Evolutionary conservation across 2,888 invertebrate species (phyloP).

Genomic region (Eilema caniola): DNA sequence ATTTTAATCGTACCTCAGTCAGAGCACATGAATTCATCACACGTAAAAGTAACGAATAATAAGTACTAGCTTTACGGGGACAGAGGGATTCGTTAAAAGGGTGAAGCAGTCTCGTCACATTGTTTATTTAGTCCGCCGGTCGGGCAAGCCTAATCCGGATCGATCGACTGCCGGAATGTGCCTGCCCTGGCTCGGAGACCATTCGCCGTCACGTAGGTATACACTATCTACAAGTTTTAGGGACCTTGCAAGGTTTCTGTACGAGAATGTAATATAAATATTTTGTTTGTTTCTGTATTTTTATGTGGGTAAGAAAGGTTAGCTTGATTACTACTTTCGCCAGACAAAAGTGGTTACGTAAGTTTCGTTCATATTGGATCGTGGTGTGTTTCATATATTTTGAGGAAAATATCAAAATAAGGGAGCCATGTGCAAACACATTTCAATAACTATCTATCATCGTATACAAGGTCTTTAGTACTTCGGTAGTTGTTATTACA

Average conservation of each 20-base stretch:
- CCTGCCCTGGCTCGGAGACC: conserved; percentile 55
- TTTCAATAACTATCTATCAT: neutral
- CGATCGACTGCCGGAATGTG: conserved; percentile 73
- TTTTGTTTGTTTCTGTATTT: conserved; percentile 34
- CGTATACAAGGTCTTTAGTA: neutral
- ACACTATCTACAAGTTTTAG: conserved; percentile 63
- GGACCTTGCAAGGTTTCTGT: conserved; percentile 57
- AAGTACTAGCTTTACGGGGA: conserved; percentile 67
- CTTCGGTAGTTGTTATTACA: neutral
- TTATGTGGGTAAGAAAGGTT: conserved; percentile 20
- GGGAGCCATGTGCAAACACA: neutral
- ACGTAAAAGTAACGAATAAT: conserved; percentile 70
- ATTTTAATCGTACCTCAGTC: conserved; percentile 15
- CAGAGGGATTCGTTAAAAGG: conserved; percentile 83
- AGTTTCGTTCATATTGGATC: conserved; percentile 17
- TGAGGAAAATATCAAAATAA: neutral
- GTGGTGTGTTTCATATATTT: conserved; percentile 14
- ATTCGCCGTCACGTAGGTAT: conserved; percentile 61
- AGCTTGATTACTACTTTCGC: conserved; percentile 24
- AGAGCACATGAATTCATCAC: conserved; percentile 38
- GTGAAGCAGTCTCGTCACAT: conserved; percentile 81
- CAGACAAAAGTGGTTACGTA: conserved; percentile 21
- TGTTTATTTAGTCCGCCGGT: conserved; percentile 83
- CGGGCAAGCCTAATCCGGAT: conserved; percentile 76
- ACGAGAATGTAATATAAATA: conserved; percentile 48